Conservation (phyloP, 2,888 invertebrate species). For the Trissolcus japonicus region DNA sequence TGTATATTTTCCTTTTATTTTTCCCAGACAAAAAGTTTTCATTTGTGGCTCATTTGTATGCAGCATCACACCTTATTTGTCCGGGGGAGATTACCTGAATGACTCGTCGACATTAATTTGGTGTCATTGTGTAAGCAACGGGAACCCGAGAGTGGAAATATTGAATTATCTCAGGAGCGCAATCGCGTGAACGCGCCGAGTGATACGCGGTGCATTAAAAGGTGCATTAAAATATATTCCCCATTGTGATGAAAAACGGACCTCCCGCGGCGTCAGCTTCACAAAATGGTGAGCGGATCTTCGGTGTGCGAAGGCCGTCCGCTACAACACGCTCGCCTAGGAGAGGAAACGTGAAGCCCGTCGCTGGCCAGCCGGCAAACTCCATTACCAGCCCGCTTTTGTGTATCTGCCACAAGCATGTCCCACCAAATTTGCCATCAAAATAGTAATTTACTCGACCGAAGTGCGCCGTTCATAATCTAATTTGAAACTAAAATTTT, state of each 20-base stretch:
- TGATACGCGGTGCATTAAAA: slow-evolving; percentile 8
- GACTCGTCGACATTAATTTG: too few relatives aligned
- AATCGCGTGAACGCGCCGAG: neutral
- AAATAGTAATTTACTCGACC: slow-evolving; percentile 4
- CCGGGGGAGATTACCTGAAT: too few relatives aligned
- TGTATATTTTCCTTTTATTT: too few relatives aligned
- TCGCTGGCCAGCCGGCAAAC: slow-evolving; percentile 5
- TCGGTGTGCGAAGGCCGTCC: neutral
- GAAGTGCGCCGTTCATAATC: neutral
- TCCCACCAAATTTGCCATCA: slow-evolving; percentile 4
- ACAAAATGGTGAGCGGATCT: slow-evolving; percentile 2
- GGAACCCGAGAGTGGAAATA: slow-evolving; percentile 1
- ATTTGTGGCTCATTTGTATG: too few relatives aligned
- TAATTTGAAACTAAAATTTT: too few relatives aligned
- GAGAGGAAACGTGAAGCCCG: slow-evolving; percentile 2
- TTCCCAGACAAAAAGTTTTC: too few relatives aligned
- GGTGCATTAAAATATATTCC: slow-evolving; percentile 3
- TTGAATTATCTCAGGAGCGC: neutral
- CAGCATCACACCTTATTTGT: too few relatives aligned
- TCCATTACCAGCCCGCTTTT: slow-evolving; percentile 4
- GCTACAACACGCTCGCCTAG: slow-evolving; percentile 1
- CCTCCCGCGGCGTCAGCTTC: slow-evolving; percentile 1
- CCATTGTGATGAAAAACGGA: slow-evolving; percentile 8
- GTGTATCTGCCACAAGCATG: slow-evolving; percentile 1
- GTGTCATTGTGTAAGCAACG: too few relatives aligned